phyloP scores from a whole-genome alignment of 37 sponge, comb jelly and placozoan species.

The Aphrocallistes beatrix region DNA sequence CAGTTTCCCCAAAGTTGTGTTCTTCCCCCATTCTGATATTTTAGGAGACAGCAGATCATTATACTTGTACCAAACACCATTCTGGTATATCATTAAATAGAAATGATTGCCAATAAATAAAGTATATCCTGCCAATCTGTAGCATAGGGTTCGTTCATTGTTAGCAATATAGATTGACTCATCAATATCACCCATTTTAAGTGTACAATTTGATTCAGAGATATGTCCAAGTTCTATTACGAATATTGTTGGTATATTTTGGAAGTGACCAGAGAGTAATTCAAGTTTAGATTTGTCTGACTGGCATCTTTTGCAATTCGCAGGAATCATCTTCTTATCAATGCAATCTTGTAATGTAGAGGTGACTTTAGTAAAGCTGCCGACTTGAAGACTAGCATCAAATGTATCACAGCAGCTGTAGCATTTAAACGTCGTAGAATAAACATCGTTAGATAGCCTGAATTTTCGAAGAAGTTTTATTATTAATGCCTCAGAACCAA shows the following conservation, averaged over 20 bases:
- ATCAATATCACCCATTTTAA: neutral
- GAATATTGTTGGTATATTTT: neutral
- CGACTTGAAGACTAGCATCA: neutral
- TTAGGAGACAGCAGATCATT: neutral
- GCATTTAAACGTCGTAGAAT: neutral
- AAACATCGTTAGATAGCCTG: neutral
- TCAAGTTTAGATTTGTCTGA: neutral
- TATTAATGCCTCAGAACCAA: neutral
- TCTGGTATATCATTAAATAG: neutral
- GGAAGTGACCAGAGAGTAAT: neutral
- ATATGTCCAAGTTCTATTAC: neutral
- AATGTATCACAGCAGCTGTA: conserved; percentile 9
- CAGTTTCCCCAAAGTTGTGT: neutral
- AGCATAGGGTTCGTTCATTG: neutral
- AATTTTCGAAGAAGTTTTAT: neutral
- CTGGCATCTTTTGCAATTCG: neutral
- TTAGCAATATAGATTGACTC: neutral
- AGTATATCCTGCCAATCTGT: neutral
- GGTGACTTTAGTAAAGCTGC: neutral
- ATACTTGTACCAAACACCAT: conserved; percentile 1
- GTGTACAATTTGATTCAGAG: neutral
- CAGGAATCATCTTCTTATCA: neutral
- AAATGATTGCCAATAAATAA: neutral
- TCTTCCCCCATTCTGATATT: neutral
- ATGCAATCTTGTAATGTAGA: neutral